Evolutionary conservation across 2,888 invertebrate genomes (phyloP), one percentile per base, ranked within the genome.

Genomic region (Agrenia bidenticulata): DNA sequence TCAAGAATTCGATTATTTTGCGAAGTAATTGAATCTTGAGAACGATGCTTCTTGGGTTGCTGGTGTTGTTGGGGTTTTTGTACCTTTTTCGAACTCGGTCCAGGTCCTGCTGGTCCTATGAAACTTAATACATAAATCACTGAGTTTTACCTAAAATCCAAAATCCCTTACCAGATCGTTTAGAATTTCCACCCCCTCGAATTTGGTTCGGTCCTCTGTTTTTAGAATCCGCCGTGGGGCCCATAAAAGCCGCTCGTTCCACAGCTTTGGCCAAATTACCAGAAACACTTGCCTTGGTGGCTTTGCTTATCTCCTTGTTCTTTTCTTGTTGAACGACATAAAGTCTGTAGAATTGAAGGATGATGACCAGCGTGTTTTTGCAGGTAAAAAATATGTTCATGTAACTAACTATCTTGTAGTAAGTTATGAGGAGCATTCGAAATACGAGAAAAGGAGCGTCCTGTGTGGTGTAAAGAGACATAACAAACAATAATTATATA

Each of bases 321-420:
- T 77, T 77, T 63, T 79, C 79, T 61, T 77, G 74, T 64, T 90
- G 88, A 0, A 92, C 86, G 0, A 92, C 91, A 78, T 90, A 89
- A 0, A 94, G 82, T 5, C 93, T 83, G 78, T 94, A 94, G 63
- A 93, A 82, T 79, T 94, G 92, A 0, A 96, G 83, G 0, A 93
- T 80, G 67, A 95, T 94, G 11, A 96, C 94, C 79, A 93, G 81
- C 0, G 89, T 89, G 77, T 92, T 93, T 81, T 93, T 90, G 81
- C 93, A 94, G 0, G 94, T 94, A 81, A 96, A 96, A 82, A 96
- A 96, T 67, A 95, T 90, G 79, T 95, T 95, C 88, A 94, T 94
- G 78, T 96, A 94, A 77, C 90, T 94, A 73, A 94, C 89, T 32
- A 95, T 92, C 73, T 88, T 86, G 80, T 91, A 94, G 77, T 92